These are phyloP conservation scores for Sinhomidia bicolor DNA, from an alignment of 2,888 invertebrate species.

Conservation along the genomic window DNA sequence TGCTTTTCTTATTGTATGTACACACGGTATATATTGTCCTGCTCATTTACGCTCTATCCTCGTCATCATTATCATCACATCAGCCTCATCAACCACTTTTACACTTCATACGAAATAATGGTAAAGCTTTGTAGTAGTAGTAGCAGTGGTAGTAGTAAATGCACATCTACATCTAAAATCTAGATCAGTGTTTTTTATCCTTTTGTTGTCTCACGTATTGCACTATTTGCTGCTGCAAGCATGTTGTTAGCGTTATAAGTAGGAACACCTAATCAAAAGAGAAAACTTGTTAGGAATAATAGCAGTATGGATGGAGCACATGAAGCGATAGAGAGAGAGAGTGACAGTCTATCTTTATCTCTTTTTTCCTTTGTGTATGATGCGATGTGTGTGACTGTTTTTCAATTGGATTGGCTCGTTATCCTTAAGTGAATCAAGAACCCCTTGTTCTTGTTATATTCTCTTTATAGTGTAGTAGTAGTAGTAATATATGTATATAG, in stretches of 20 bases:
- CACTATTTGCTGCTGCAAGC: not conserved
- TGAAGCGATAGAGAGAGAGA: not conserved
- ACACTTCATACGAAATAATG: conserved; percentile 39
- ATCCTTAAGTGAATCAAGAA: conserved; percentile 64
- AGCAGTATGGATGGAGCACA: not conserved
- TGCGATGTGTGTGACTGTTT: conserved; percentile 54
- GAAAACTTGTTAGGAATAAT: conserved; percentile 43
- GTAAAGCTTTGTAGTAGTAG: no score
- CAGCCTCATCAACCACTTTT: conserved; percentile 57
- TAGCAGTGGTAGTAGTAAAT: no score
- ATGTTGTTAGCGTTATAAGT: not conserved
- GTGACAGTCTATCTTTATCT: conserved; percentile 34
- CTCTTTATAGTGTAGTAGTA: no score
- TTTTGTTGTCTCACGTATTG: conserved; percentile 67
- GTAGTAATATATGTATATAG: no score
- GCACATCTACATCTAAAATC: conserved; percentile 59
- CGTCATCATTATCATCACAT: conserved; percentile 61
- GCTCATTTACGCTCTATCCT: conserved; percentile 26
- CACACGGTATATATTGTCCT: conserved; percentile 35
- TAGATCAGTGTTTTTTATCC: conserved; percentile 63
- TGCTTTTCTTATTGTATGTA: not conserved
- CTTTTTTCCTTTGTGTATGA: not conserved
- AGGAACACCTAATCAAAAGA: conserved; percentile 43
- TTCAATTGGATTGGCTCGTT: conserved; percentile 72
- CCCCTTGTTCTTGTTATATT: conserved; percentile 32